Conservation (phyloP, 1,140 invertebrate species). For the Pentalonia nigronervosa region DNA sequence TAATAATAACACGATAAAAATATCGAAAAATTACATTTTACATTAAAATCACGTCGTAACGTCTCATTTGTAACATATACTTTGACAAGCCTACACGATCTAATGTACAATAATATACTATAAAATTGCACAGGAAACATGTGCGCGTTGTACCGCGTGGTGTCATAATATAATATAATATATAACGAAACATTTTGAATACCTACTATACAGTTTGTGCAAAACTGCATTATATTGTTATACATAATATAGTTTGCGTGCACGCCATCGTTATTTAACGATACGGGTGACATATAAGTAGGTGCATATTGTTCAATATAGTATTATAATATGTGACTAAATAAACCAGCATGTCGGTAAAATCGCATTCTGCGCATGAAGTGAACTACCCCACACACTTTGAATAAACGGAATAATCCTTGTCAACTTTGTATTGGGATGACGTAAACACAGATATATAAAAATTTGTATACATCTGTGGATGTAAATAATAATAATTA, state of each 20-base stretch:
- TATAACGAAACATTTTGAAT: not conserved
- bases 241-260: not conserved
- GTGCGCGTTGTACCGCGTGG: not conserved
- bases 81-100: not conserved
- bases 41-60: not conserved
- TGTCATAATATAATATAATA: not conserved
- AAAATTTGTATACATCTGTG: too few relatives aligned
- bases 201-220: not conserved
- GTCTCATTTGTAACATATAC: not conserved
- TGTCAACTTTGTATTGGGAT: too few relatives aligned
- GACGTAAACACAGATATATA: too few relatives aligned
- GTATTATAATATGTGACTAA: too few relatives aligned
- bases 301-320: too few relatives aligned
- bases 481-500: too few relatives aligned
- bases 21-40: not conserved
- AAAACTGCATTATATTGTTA: not conserved
- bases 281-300: not conserved
- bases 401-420: too few relatives aligned
- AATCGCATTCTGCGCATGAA: too few relatives aligned
- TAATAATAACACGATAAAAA: not conserved
- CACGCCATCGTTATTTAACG: not conserved
- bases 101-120: not conserved
- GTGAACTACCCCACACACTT: too few relatives aligned
- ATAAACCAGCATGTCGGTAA: too few relatives aligned
- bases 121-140: not conserved